These are phyloP conservation scores for Enoplosus armatus DNA, from an alignment of 2,797 vertebrate genomes.

Conservation along the genomic window DNA sequence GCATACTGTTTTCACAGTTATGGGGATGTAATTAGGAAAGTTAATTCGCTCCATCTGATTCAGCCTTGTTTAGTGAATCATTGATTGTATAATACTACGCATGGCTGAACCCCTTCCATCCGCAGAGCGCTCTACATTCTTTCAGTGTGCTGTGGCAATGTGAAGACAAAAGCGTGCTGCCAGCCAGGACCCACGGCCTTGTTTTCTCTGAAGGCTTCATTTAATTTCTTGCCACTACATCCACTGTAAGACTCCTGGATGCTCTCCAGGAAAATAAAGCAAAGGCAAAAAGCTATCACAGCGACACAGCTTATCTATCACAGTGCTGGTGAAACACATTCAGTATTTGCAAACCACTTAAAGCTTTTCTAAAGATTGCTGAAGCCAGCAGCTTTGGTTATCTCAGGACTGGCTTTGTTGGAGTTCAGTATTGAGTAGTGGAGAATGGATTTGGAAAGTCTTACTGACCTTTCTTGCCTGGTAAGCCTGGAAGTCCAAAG, in stretches of 20 bases:
- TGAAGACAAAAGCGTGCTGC: conserved; percentile 29
- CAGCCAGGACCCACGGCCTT: conserved; percentile 21
- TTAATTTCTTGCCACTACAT: conserved; percentile 37
- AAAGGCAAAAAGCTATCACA: conserved; percentile 29
- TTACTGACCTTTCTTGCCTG: conserved; percentile 83
- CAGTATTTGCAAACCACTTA: conserved; percentile 18
- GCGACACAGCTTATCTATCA: conserved; percentile 22
- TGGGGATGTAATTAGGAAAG: conserved; percentile 31
- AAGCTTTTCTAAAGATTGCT: conserved; percentile 9
- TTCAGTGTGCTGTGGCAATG: conserved; percentile 4
- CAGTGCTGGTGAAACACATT: conserved; percentile 2
- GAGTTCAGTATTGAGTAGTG: neutral
- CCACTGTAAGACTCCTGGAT: conserved; percentile 36
- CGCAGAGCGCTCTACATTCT: conserved; percentile 8
- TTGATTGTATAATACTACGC: conserved; percentile 56
- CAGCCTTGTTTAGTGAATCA: conserved; percentile 51
- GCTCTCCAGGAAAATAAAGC: conserved; percentile 32
- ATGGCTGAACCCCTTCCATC: conserved; percentile 38
- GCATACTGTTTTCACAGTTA: conserved; percentile 37
- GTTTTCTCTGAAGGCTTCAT: conserved; percentile 42
- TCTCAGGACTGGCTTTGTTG: neutral
- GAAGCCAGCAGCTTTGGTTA: neutral
- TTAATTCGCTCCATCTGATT: conserved; percentile 52
- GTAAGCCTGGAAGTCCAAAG: conserved; percentile 84
- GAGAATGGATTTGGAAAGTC: neutral